phyloP scores from a whole-genome alignment of 1,140 invertebrate genomes.

The Diachasmimorpha longicaudata region DNA sequence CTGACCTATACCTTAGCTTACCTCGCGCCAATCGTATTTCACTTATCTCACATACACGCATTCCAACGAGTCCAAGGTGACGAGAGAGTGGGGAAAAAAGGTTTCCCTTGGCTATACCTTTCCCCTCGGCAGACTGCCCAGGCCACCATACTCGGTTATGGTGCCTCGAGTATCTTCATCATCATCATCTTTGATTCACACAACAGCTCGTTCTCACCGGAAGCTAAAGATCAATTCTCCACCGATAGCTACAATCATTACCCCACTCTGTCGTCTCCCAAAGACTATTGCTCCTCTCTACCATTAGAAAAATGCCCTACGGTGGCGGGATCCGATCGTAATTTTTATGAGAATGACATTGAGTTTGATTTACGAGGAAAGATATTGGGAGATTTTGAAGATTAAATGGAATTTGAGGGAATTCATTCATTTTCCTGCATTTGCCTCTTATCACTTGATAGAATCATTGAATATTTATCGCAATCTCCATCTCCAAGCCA shows the following conservation, averaged over 20 bases:
- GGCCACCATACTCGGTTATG: conserved; percentile 25
- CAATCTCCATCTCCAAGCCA: too few relatives aligned
- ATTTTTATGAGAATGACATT: too few relatives aligned
- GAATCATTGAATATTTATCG: too few relatives aligned
- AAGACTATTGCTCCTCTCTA: too few relatives aligned
- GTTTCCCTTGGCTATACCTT: neutral
- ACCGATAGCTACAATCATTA: neutral
- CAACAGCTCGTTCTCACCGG: neutral
- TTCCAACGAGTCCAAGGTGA: conserved; percentile 46
- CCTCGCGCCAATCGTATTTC: neutral
- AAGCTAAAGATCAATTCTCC: neutral
- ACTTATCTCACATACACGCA: conserved; percentile 35
- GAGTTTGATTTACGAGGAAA: too few relatives aligned
- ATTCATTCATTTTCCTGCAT: too few relatives aligned
- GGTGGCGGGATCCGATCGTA: too few relatives aligned
- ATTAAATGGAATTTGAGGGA: too few relatives aligned
- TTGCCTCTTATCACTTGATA: too few relatives aligned
- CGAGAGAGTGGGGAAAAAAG: conserved; percentile 24
- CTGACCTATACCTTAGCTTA: conserved; percentile 20
- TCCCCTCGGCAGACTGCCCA: conserved; percentile 17
- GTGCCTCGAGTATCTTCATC: neutral
- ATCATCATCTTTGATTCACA: neutral
- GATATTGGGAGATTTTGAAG: too few relatives aligned
- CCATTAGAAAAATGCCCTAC: too few relatives aligned
- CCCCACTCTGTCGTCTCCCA: too few relatives aligned